Base-by-base conservation (phyloP, 2,888 invertebrate genomes). In the Zhuqinia jingwanae region DNA sequence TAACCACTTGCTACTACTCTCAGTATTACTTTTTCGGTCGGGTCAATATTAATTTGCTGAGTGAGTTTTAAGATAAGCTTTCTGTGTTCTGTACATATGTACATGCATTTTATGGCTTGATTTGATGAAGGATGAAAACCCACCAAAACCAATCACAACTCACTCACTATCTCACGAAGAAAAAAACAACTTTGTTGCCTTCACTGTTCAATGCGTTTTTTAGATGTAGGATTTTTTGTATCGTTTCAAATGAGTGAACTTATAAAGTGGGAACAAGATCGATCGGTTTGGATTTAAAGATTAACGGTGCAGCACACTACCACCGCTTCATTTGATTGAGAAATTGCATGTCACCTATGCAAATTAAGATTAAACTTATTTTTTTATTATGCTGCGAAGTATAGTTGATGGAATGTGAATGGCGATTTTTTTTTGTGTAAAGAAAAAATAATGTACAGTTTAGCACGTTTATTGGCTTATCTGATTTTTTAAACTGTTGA, bases 31-130 rank as follows among this genome's bases (percentile, higher is more conserved):
- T 36, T 11, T 45, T 63, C 36, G 50, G 60, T 77, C 60, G 60
- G 77, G 56, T 58, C 56, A 76, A 77, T 58, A 60, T 47, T 50
- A 63, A 50, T 50, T 63, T 78, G 22, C 13, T 42, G 47, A 47
- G 47, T 53, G 53, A 53, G 60, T 2, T 27, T 60, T 30, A 30
- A 27, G 60, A 60, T 27, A 15, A 15, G 30, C 15, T 20, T 60
- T 11, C 27, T 27, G 27, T n/a, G n/a, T n/a, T n/a, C n/a, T n/a
- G n/a, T n/a, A n/a, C n/a, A n/a, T n/a, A n/a, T n/a, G n/a, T n/a
- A n/a, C n/a, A n/a, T n/a, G n/a, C n/a, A n/a, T n/a, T n/a, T n/a
- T n/a, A n/a, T n/a, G n/a, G n/a, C 25, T 27, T n/a, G 15, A 30
- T 17, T 53, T 53, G 27, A 60, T 13, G 27, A 30, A 60, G 27